Base-by-base conservation (phyloP, 64 coral and sea anemone species). In the Actinia equina region DNA sequence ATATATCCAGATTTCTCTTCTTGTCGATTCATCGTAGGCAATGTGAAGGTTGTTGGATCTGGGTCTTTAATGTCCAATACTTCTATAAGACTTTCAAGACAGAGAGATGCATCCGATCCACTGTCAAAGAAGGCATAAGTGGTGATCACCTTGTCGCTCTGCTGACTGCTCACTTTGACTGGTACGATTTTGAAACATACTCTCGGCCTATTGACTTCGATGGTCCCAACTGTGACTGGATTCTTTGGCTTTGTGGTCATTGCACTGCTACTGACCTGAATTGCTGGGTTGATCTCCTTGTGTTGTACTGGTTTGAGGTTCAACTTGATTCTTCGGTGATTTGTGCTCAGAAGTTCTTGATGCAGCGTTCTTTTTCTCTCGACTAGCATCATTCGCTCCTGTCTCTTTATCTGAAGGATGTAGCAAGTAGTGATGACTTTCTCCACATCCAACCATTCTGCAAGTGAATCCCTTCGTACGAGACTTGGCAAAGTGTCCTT, bases 101-200 rank as follows among this genome's bases (percentile, higher is more conserved):
- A 92, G 54, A 92, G 54, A 14, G 64, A 82, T 3, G 82, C 30
- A 43, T 92, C 92, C 17, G 83, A 89, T 8, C 92, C 92, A 19
- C 83, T 93, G 71, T 93, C 87, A 15, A 89, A 79, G 22, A 93
- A 93, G 22, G 86, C 64, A 42, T 94, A 84, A 20, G 88, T 94
- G 3, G 55, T 77, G 17, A 94, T 13, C 23, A 52, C n/a, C 71
- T 90, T 94, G 43, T 87, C 26, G 18, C 88, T 87, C 18, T 44
- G 80, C n/a, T 42, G 77, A 53, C 54, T n/a, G 52, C 88, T 94
- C 0, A 94, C 89, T 80, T 52, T 87, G 52, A 94, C 89, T 85
- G 89, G 93, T 12, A 94, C 93, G 4, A 94, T 89, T 57, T 91
- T 94, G 57, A 91, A 94, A 67, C 89, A 94, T 43, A 94, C 87